Evolutionary conservation across 2,797 vertebrate genomes (phyloP), one percentile per base, ranked within the genome.

Genomic region (Fundulus diaphanus): DNA sequence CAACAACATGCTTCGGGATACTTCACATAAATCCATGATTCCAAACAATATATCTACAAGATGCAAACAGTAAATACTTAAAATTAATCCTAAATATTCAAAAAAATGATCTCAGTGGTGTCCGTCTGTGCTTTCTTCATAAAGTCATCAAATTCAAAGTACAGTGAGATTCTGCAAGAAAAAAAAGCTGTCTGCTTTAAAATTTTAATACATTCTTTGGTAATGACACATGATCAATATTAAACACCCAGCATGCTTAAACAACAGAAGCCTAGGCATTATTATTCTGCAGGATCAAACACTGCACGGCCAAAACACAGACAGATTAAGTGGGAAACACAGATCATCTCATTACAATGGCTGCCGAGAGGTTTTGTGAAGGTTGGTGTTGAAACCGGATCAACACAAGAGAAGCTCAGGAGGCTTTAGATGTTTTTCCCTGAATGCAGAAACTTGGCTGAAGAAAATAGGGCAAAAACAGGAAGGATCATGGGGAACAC

Each of bases 341-440:
- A 33, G 63, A 66, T 44, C 13, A 66, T 66, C 63, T 66, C 63
- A 52, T 51, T 70, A 70, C 68, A 51, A 51, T 37, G 49, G 68
- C 63, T 66, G 67, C 22, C 46, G 22, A 20, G 29, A 51, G 48
- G 46, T 49, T 69, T 69, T 35, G 68, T 69, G 46, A 69, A 33
- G 68, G 68, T 49, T 49, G 51, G 46, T 49, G 44, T 20, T 51
- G 27, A 69, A 69, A 51, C 46, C 18, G 68, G 68, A 69, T 69
- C 37, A 66, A 44, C 63, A 66, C 63, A 66, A 15, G 63, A 42
- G 46, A 51, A 29, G n/a, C 52, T 42, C n/a, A 33, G 33, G 70
- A 71, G 51, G 52, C 68, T 49, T 69, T 49, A 51, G 46, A 51
- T 22, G 20, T 69, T 69, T 69, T 46, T 49, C 20, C n/a, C 24